Conservation (phyloP, 2,797 vertebrate genomes). For the Micropoecilia bifurca region DNA sequence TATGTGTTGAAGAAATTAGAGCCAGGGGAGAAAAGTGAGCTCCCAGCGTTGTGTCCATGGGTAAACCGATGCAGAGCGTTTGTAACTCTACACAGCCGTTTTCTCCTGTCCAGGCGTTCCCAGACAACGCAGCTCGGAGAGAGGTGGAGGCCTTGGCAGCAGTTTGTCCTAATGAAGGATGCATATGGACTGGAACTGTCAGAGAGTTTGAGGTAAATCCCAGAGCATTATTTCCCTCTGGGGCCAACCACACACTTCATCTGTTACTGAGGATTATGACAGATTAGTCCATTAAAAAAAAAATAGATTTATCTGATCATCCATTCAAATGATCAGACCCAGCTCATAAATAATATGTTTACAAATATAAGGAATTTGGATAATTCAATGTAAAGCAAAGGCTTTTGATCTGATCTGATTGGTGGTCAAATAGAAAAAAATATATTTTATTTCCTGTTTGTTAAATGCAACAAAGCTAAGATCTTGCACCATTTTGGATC, state of each 20-base stretch:
- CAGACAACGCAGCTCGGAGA: slow-evolving; percentile 94
- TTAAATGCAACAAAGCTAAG: not conserved
- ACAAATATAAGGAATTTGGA: not conserved
- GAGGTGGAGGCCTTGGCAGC: slow-evolving; percentile 94
- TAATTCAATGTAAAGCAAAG: not conserved
- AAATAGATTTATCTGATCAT: not conserved
- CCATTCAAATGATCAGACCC: not conserved
- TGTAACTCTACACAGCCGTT: slow-evolving; percentile 32
- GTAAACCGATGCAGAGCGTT: slow-evolving; percentile 33
- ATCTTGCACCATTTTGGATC: not conserved
- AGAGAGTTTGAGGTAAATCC: slow-evolving; percentile 92
- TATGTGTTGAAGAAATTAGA: slow-evolving; percentile 33
- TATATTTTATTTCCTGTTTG: not conserved
- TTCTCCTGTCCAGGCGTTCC: slow-evolving; percentile 87
- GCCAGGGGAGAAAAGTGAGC: slow-evolving; percentile 27
- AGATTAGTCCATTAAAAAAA: not conserved
- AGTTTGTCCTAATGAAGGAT: slow-evolving; percentile 89
- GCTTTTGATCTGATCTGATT: not conserved
- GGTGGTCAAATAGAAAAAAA: not conserved
- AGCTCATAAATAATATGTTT: not conserved
- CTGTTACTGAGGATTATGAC: not conserved
- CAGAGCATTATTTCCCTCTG: not conserved
- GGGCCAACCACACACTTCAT: not conserved
- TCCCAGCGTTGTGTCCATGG: not conserved
- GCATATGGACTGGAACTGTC: slow-evolving; percentile 92